Percentiles rank a stretch among this genome's conserved stretches.
Evolutionary conservation across 2,888 invertebrate species (phyloP).

Genomic region (Lucinisca nassula): DNA sequence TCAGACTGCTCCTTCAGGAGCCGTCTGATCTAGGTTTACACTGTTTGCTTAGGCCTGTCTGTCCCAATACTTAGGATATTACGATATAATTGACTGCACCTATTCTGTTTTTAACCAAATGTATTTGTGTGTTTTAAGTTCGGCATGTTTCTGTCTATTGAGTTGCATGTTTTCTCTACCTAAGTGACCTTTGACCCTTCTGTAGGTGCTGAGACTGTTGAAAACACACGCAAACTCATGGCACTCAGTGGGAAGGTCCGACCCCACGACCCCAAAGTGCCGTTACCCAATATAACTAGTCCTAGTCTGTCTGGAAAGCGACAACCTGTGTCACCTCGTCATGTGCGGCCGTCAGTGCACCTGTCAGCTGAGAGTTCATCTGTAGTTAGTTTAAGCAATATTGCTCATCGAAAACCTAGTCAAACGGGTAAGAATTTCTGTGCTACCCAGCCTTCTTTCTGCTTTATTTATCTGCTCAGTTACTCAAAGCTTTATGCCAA

Average conservation of each 20-base stretch:
- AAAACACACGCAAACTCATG: conserved; percentile 98
- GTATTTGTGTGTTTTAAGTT: not conserved
- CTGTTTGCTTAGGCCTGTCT: no score
- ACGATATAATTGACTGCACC: no score
- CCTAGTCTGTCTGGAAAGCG: conserved; percentile 91
- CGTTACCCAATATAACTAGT: conserved; percentile 80
- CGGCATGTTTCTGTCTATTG: not conserved
- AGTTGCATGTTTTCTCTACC: not conserved
- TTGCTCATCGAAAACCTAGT: conserved; percentile 94
- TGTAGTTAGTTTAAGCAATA: conserved; percentile 96
- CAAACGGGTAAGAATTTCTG: conserved; percentile 84
- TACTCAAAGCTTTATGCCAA: no score
- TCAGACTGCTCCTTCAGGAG: no score
- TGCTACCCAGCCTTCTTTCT: not conserved
- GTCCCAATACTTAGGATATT: no score
- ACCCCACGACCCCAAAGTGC: conserved; percentile 85
- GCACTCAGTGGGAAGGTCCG: conserved; percentile 91
- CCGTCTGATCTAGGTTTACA: no score
- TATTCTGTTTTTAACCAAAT: no score
- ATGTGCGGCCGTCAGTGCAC: conserved; percentile 91
- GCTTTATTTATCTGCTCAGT: no score
- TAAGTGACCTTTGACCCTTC: conserved; percentile 29
- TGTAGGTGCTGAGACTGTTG: conserved; percentile 96
- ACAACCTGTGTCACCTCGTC: conserved; percentile 94
- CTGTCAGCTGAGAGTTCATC: conserved; percentile 98